Base-by-base conservation (phyloP, 1,140 invertebrate genomes). In the Drosophila varians region DNA sequence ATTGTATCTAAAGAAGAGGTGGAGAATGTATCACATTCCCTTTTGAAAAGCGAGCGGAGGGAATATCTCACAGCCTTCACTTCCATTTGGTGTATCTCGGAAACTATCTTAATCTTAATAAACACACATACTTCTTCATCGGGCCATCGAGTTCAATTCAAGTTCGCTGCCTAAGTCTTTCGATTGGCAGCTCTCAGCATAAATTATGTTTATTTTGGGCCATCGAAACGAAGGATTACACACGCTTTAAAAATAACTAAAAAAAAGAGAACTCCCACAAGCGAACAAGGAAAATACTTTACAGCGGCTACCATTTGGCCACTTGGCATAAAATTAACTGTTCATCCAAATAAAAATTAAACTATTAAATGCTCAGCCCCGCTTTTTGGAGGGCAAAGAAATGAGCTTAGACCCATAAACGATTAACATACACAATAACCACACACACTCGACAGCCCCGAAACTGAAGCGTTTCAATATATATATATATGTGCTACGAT, bases 291-390 rank as follows among this genome's bases (percentile, higher is more conserved):
- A 49, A 31, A 56, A 34, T 7, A 38, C 19, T 42, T 11, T 42
- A 18, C 16, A 19, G 11, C 46, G 43, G 46, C 25, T 77, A 66
- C 76, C 75, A 60, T 57, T 68, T 73, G 28, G 77, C 79, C 77
- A 84, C 77, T 82, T 87, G 73, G 83, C 83, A 88, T 88, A 82
- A 87, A 68, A 88, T 87, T 74, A 82, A 88, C 82, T 88, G 82
- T 88, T 87, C 65, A 88, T 87, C 72, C 83, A 69, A 77, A 87
- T 82, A 86, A 87, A 86, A 86, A 87, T 88, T 88, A 87, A 82
- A 87, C 82, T 77, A 87, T 87, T 82, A 56, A 86, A 80, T 74
- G 49, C 53, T 36, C 47, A 34, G 47, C 46, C 28, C n/a, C 23
- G 18, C 23, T 9, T 23, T 51, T 31, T 45, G 46, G n/a, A 36